Evolutionary conservation across 2,797 vertebrate genomes (phyloP).

Genomic region (Danio aesculapii): DNA sequence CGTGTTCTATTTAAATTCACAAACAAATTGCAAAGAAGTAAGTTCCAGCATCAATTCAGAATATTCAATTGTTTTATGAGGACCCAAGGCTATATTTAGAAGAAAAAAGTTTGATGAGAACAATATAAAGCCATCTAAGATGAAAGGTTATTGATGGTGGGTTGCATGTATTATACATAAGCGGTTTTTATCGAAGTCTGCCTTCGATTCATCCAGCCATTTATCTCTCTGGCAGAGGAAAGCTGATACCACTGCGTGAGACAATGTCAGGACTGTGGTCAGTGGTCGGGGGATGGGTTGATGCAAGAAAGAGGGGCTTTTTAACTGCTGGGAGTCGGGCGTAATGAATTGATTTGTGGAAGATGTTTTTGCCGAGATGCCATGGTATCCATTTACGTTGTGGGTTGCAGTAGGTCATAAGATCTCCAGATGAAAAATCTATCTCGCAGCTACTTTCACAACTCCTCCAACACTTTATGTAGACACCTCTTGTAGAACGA

Average conservation of each 20-base stretch:
- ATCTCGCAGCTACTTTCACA: constrained; percentile 73
- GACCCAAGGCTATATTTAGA: constrained; percentile 29
- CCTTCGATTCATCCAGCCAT: constrained; percentile 59
- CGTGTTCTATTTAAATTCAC: not conserved
- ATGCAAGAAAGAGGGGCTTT: constrained; percentile 75
- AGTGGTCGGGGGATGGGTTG: constrained; percentile 74
- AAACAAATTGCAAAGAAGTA: not conserved
- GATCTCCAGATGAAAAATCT: constrained; percentile 69
- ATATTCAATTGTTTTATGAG: constrained; percentile 56
- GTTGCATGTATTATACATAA: constrained; percentile 58
- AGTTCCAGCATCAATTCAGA: constrained; percentile 36
- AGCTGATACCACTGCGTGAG: constrained; percentile 70
- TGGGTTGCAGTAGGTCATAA: constrained; percentile 67
- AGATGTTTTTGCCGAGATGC: constrained; percentile 68
- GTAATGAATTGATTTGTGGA: constrained; percentile 80
- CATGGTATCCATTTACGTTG: constrained; percentile 71
- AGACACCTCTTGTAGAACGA: constrained; percentile 69
- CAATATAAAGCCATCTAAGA: constrained; percentile 51
- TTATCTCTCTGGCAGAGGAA: constrained; percentile 70
- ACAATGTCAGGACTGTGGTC: constrained; percentile 69
- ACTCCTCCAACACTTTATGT: constrained; percentile 68
- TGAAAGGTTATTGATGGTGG: constrained; percentile 48
- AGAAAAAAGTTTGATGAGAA: constrained; percentile 32
- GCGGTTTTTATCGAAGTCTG: constrained; percentile 64
- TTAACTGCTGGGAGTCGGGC: constrained; percentile 66